Conservation (phyloP, 2,888 invertebrate genomes). For the Altica lythri region DNA sequence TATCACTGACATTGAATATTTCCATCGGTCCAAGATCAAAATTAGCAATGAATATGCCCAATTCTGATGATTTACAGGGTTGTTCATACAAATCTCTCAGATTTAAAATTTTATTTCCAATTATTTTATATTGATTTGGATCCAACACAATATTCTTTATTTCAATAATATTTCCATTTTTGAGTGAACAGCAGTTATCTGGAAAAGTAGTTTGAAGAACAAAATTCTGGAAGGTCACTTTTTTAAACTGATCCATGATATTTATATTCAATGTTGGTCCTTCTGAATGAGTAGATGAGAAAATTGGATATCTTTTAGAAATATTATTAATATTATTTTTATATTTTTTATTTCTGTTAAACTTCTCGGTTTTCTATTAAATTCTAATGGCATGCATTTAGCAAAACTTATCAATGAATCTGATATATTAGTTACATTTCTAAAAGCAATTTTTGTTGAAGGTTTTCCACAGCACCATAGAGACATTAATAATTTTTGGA, state of each 20-base stretch:
- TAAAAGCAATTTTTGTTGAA: constrained; percentile 8
- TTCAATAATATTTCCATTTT: constrained; percentile 17
- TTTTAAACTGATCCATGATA: constrained; percentile 18
- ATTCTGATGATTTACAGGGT: no score
- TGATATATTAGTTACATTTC: constrained; percentile 7
- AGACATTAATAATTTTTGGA: constrained; percentile 17
- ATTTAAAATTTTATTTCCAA: no score
- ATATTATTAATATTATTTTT: constrained; percentile 1
- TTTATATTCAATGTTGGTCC: constrained; percentile 13
- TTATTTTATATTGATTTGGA: no score
- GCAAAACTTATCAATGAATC: background rate
- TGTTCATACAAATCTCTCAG: no score
- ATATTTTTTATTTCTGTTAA: constrained; percentile 21
- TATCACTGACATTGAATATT: no score
- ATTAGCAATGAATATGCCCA: no score
- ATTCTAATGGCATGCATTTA: constrained; percentile 12
- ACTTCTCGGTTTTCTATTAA: constrained; percentile 24
- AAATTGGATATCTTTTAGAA: constrained; percentile 19
- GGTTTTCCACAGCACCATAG: constrained; percentile 17
- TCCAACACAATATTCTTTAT: no score
- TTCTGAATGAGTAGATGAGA: constrained; percentile 13
- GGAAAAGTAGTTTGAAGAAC: constrained; percentile 14
- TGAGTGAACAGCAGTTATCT: constrained; percentile 18
- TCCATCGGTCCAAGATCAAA: no score
- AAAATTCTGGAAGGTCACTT: constrained; percentile 20